Base-by-base conservation (phyloP, 2,888 invertebrate genomes). In the Anagyrus pseudococci region DNA sequence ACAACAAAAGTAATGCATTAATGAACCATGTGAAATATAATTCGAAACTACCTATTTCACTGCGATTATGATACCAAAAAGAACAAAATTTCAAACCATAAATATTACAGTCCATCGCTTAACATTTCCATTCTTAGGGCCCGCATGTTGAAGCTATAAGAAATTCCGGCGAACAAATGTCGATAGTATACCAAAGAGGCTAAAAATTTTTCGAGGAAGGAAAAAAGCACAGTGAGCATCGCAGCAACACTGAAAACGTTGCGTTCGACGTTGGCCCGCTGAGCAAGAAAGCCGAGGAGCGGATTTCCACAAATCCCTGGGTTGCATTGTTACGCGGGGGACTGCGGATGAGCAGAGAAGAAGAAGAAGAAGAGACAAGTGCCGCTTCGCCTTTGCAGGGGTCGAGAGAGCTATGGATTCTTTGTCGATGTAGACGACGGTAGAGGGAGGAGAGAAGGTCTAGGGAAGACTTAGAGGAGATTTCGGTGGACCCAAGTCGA, bases 281-380 rank as follows among this genome's bases (percentile, higher is more conserved):
- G 62, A 13, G 62, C 43, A 23, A n/a, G 44, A 48, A 20, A 64
- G 60, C 59, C 54, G 55, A 58, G 41, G 55, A 56, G 47, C 22
- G 49, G 53, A 62, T 62, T 62, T 62, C 54, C 54, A 58, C 58
- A 62, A 62, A 62, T 62, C 58, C 52, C 56, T 46, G 44, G 15
- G 6, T 58, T 19, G n/a, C n/a, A n/a, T n/a, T n/a, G n/a, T n/a
- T n/a, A n/a, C n/a, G n/a, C n/a, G n/a, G n/a, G n/a, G n/a, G n/a
- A n/a, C n/a, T n/a, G n/a, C n/a, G n/a, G n/a, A n/a, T n/a, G n/a
- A n/a, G n/a, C n/a, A n/a, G n/a, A n/a, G n/a, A n/a, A n/a, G n/a
- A n/a, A n/a, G n/a, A n/a, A n/a, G n/a, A n/a, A n/a, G n/a, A n/a
- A n/a, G 20, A 29, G 33, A 37, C 33, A 8, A 8, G 33, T 37